Conservation (phyloP, 2,113 vertebrate species). For the Tretioscincus oriximinensis region DNA sequence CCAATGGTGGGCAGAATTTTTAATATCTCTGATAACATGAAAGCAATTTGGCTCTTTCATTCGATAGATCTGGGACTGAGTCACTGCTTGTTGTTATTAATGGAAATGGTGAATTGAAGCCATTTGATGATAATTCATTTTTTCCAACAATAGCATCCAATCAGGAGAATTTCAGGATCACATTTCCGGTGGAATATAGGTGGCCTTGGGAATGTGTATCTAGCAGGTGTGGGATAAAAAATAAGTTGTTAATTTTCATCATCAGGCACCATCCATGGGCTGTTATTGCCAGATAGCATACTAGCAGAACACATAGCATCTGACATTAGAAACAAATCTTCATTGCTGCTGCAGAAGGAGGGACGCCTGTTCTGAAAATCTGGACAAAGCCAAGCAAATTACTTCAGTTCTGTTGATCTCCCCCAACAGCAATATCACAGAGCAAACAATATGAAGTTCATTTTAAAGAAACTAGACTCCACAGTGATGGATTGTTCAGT, state of each 20-base stretch:
- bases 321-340: slow-evolving; percentile 20
- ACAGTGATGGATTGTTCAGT: background rate
- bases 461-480: background rate
- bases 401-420: background rate
- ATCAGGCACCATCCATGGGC: background rate
- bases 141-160: background rate
- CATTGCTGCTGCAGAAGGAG: background rate
- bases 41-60: slow-evolving; percentile 12
- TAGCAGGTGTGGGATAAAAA: slow-evolving; percentile 29
- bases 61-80: background rate
- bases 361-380: background rate
- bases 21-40: background rate
- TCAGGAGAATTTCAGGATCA: rapidly evolving
- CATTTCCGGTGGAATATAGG: background rate
- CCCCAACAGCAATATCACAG: background rate
- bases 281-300: slow-evolving; percentile 5
- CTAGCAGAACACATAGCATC: background rate
- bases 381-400: slow-evolving; percentile 26
- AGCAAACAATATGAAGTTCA: background rate
- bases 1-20: background rate
- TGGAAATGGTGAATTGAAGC: background rate
- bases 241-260: slow-evolving; percentile 47
- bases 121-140: background rate
- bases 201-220: rapidly evolving
- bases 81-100: slow-evolving; percentile 7